Evolutionary conservation across 2,888 invertebrate genomes (phyloP), one percentile per base, ranked within the genome.

Genomic region (Odontocolon sp.): DNA sequence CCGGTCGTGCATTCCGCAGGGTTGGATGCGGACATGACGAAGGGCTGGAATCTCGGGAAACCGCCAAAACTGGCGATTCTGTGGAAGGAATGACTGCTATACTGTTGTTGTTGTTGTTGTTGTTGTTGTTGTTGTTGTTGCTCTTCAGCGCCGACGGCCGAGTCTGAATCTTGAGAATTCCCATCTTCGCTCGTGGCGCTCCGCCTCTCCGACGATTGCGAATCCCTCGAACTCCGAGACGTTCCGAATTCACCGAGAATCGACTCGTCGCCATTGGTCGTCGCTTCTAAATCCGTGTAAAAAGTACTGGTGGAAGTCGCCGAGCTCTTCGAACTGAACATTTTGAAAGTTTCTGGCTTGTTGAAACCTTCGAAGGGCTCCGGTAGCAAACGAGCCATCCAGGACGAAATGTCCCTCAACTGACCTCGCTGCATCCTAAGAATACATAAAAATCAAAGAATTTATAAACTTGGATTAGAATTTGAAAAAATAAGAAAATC

Each of bases 1-100:
- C 82, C 79, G 66, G 85, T 85, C 2, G 85, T 80, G 63, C 82
- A 83, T 3, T 84, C 84, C 3, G 82, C 77, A 4, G 88, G 83
- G 45, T 83, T 82, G 33, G 82, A 85, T 26, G 89, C 84, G 18
- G 90, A 88, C 87, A 90, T 87, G 67, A 90, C 84, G 69, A 89
- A 90, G 0, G 89, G 85, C 16, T 87, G 87, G 78, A 90, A 90
- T 59, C 89, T 84, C 6, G 90, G 86, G 64, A 90, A 90, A 21
- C 89, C 88, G 31, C 87, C 86, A 61, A 87, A 88, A 74, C 87
- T 88, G 6, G 89, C 82, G 69, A 91, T 87, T 78, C 88, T 87
- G 14, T 87, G 86, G 72, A 89, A 90, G 56, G 88, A 86, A 83
- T 87, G 87, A 77, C 84, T 85, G 23, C 84, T 81, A 59, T 84